phyloP scores from a whole-genome alignment of 2,113 vertebrate genomes.

The Vanacampus margaritifer region DNA sequence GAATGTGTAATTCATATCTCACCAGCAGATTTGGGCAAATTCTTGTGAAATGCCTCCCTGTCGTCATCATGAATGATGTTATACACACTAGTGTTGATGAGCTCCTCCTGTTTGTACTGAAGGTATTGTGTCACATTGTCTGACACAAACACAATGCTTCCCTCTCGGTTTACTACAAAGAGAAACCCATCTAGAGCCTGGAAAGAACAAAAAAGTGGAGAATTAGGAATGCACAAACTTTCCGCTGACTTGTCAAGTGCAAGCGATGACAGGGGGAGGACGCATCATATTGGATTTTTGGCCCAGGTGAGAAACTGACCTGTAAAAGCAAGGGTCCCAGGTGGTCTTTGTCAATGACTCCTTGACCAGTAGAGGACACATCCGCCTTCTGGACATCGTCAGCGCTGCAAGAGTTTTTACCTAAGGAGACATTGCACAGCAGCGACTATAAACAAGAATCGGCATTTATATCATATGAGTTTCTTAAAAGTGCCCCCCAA shows the following conservation, averaged over 20 bases:
- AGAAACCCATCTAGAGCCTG: conserved; percentile 96
- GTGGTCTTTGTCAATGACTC: conserved; percentile 98
- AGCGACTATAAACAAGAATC: neutral
- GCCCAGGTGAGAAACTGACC: conserved; percentile 68
- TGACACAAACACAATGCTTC: conserved; percentile 96
- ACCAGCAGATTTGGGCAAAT: conserved; percentile 91
- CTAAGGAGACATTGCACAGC: conserved; percentile 61
- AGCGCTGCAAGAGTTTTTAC: conserved; percentile 86
- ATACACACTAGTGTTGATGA: conserved; percentile 95
- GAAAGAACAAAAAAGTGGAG: conserved; percentile 13
- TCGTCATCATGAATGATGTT: conserved; percentile 94
- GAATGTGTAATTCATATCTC: conserved; percentile 23
- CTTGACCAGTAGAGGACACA: conserved; percentile 96
- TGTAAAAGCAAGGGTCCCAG: conserved; percentile 93
- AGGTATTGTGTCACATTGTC: conserved; percentile 98
- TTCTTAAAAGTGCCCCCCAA: no score
- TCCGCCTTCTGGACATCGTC: conserved; percentile 99
- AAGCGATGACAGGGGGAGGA: conserved; percentile 3
- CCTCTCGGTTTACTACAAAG: conserved; percentile 97
- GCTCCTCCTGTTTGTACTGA: conserved; percentile 95
- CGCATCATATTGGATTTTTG: conserved; percentile 24
- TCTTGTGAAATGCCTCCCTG: conserved; percentile 92
- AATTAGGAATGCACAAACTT: neutral
- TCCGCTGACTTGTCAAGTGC: neutral
- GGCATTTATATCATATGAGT: neutral